Conservation (phyloP, 2,797 vertebrate species). For the Paguma larvata region DNA sequence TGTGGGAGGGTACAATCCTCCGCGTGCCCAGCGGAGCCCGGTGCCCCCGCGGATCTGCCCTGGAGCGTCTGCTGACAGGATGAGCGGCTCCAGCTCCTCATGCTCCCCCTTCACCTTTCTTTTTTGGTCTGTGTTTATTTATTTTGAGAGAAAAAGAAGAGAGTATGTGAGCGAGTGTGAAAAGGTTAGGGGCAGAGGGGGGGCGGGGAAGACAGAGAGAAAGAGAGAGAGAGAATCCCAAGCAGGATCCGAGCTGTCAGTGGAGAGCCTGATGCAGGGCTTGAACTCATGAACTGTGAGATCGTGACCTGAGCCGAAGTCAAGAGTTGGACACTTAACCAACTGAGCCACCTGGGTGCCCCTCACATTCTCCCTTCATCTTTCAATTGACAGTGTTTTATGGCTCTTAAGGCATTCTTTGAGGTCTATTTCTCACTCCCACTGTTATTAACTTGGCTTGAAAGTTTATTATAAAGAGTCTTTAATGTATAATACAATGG, state of each 20-base stretch:
- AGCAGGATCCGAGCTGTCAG: too few relatives aligned
- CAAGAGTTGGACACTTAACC: too few relatives aligned
- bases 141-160: too few relatives aligned
- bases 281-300: too few relatives aligned
- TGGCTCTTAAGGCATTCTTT: neutral
- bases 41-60: neutral
- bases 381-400: neutral
- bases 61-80: neutral
- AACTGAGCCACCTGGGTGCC: too few relatives aligned
- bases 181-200: too few relatives aligned
- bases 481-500: neutral
- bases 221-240: too few relatives aligned
- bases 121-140: too few relatives aligned
- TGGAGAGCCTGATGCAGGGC: too few relatives aligned
- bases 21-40: neutral
- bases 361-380: neutral
- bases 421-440: neutral
- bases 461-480: neutral
- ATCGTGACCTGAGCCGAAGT: too few relatives aligned
- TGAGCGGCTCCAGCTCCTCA: neutral
- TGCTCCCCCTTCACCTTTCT: neutral
- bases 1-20: neutral
- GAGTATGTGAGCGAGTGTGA: too few relatives aligned
- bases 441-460: neutral
- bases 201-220: too few relatives aligned